These are phyloP conservation scores for Sarcophaga bullata DNA, from an alignment of 1,140 invertebrate genomes.

Conservation along the genomic window DNA sequence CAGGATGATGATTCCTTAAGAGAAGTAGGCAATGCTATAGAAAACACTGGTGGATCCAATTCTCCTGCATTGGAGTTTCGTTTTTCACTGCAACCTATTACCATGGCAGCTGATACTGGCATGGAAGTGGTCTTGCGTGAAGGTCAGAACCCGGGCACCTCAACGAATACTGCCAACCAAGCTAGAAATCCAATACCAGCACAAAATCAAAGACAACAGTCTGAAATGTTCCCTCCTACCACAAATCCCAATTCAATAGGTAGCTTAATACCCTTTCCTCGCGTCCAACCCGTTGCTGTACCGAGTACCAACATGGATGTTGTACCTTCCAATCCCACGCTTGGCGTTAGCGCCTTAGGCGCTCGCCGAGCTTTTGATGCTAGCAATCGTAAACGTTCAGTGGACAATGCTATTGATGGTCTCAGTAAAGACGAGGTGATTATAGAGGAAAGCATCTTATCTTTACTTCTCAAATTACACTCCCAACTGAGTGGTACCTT, in stretches of 20 bases:
- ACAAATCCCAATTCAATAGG: conserved; percentile 53
- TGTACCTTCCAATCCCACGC: conserved; percentile 54
- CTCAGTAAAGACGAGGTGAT: conserved; percentile 69
- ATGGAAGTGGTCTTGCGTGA: conserved; percentile 63
- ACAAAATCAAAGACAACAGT: conserved; percentile 45
- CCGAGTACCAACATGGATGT: conserved; percentile 62
- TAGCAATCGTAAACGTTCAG: conserved; percentile 56
- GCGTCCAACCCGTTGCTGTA: conserved; percentile 62
- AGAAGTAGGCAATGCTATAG: conserved; percentile 50
- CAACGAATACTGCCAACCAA: conserved; percentile 25
- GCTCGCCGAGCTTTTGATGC: conserved; percentile 50
- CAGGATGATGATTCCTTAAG: conserved; percentile 54
- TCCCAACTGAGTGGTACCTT: conserved; percentile 85
- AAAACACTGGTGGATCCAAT: not conserved
- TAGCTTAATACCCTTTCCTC: conserved; percentile 63
- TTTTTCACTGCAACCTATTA: conserved; percentile 42
- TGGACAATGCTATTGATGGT: conserved; percentile 59
- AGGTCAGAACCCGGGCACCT: conserved; percentile 20
- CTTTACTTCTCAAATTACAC: conserved; percentile 91
- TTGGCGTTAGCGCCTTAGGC: conserved; percentile 44
- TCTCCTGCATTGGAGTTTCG: conserved; percentile 38
- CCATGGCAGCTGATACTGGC: conserved; percentile 53
- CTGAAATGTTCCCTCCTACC: conserved; percentile 63
- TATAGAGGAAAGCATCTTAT: conserved; percentile 91
- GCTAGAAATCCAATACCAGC: not conserved